A percentile compares a stretch with the other conserved stretches of the same genome.
phyloP scores from a whole-genome alignment of 2,888 invertebrate genomes.

The Polylopha cassiicola region DNA sequence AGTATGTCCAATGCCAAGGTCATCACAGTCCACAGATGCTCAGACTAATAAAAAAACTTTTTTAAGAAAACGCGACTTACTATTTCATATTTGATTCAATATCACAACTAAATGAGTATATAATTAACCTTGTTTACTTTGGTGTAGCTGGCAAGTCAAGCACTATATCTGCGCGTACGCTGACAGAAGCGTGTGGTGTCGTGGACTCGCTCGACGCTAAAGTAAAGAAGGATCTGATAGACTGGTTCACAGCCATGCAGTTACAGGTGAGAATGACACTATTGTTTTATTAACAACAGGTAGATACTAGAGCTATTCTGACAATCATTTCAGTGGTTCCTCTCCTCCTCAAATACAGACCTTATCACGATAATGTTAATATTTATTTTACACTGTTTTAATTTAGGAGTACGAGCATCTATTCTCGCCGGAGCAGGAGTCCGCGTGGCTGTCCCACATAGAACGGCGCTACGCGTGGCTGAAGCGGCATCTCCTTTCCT shows the following conservation, averaged over 20 bases:
- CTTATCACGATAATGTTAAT: too few species aligned
- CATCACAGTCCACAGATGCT: too few species aligned
- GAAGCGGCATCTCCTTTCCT: slow-evolving; percentile 93
- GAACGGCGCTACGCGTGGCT: slow-evolving; percentile 97
- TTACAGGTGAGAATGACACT: slow-evolving; percentile 73
- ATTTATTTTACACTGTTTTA: neutral
- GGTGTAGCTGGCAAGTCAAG: slow-evolving; percentile 47
- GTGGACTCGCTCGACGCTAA: slow-evolving; percentile 83
- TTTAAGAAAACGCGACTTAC: too few species aligned
- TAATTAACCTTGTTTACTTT: too few species aligned
- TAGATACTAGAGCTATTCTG: too few species aligned
- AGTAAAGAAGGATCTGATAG: slow-evolving; percentile 89
- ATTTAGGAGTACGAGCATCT: slow-evolving; percentile 93
- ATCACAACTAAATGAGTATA: neutral
- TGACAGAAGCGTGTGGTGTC: slow-evolving; percentile 59
- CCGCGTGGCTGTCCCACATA: slow-evolving; percentile 97
- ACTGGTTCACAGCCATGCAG: slow-evolving; percentile 92
- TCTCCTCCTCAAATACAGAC: too few species aligned
- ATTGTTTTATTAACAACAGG: neutral
- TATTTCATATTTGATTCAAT: too few species aligned
- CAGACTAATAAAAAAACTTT: too few species aligned
- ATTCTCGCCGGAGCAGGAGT: slow-evolving; percentile 96
- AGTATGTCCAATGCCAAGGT: too few species aligned
- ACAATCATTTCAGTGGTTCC: too few species aligned
- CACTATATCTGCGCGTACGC: slow-evolving; percentile 45